Percentiles rank a stretch among this genome's conserved stretches.
These are phyloP conservation scores for Takifugu ocellatus DNA, from an alignment of 2,797 vertebrate species.

Conservation along the genomic window DNA sequence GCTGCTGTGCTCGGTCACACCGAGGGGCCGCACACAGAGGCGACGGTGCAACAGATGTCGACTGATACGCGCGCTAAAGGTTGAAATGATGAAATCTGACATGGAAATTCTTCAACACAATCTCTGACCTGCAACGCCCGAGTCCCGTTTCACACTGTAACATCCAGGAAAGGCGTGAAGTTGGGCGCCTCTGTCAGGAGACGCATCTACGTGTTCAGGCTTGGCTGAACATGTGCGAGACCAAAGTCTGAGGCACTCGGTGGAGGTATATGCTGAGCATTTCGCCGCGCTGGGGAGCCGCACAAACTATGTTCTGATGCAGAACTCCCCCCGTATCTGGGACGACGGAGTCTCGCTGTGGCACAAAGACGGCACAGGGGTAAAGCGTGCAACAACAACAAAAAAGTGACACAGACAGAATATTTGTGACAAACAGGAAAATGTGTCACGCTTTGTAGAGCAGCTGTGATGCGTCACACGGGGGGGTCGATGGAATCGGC, in stretches of 20 bases:
- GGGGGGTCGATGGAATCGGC: slow-evolving; percentile 48
- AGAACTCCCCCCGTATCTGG: slow-evolving; percentile 39
- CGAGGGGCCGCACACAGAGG: too few relatives aligned
- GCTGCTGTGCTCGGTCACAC: too few relatives aligned
- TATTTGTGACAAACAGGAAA: slow-evolving; percentile 59
- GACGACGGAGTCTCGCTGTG: slow-evolving; percentile 46
- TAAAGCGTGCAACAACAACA: slow-evolving; percentile 60
- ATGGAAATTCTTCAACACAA: slow-evolving; percentile 19
- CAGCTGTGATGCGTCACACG: slow-evolving; percentile 48
- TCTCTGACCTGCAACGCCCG: background rate
- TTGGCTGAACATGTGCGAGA: slow-evolving; percentile 38
- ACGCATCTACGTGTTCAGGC: slow-evolving; percentile 44
- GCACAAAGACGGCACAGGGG: slow-evolving; percentile 44
- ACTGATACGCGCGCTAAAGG: background rate
- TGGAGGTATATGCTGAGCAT: slow-evolving; percentile 40
- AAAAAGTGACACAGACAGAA: slow-evolving; percentile 54
- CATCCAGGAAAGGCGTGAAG: slow-evolving; percentile 23
- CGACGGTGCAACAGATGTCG: slow-evolving; percentile 7
- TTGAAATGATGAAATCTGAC: slow-evolving; percentile 13
- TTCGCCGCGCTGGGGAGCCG: slow-evolving; percentile 41
- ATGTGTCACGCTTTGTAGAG: slow-evolving; percentile 59
- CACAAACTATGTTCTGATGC: slow-evolving; percentile 43
- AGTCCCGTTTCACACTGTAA: background rate
- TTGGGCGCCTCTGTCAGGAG: slow-evolving; percentile 37
- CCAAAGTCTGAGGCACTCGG: slow-evolving; percentile 44